phyloP scores from a whole-genome alignment of 2,113 vertebrate species.

The Manacus vitellinus region DNA sequence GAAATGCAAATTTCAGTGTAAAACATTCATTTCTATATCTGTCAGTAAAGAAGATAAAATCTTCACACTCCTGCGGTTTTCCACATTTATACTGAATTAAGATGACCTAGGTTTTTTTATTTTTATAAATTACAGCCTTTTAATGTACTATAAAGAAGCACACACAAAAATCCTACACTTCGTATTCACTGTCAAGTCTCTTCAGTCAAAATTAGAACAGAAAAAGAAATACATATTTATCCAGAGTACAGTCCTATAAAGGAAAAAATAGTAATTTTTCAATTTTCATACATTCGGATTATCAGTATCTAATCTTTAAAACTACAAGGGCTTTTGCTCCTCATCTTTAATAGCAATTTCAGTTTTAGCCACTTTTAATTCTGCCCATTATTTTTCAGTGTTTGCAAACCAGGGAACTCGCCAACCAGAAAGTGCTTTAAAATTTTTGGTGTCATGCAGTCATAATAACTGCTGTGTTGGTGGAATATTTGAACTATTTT shows the following conservation, averaged over 20 bases:
- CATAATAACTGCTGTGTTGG: background rate
- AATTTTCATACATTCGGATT: background rate
- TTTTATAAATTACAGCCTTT: background rate
- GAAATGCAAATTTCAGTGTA: background rate
- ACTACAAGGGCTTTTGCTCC: background rate
- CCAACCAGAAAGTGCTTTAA: background rate
- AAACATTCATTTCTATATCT: background rate
- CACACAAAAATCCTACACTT: background rate
- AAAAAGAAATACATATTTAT: background rate
- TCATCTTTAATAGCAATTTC: background rate
- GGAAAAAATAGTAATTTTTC: background rate
- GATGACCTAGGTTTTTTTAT: background rate
- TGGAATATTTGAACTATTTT: background rate
- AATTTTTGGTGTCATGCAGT: background rate
- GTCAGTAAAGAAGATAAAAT: background rate
- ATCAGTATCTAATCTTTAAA: background rate
- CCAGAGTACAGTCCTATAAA: background rate
- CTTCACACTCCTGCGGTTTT: background rate
- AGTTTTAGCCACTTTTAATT: background rate
- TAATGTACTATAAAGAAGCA: background rate
- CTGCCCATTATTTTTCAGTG: background rate
- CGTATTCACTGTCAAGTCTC: background rate
- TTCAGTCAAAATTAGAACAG: background rate
- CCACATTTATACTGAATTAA: background rate
- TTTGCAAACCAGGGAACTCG: background rate